phyloP scores from a whole-genome alignment of 2,113 vertebrate species.

The Struthio camelus region DNA sequence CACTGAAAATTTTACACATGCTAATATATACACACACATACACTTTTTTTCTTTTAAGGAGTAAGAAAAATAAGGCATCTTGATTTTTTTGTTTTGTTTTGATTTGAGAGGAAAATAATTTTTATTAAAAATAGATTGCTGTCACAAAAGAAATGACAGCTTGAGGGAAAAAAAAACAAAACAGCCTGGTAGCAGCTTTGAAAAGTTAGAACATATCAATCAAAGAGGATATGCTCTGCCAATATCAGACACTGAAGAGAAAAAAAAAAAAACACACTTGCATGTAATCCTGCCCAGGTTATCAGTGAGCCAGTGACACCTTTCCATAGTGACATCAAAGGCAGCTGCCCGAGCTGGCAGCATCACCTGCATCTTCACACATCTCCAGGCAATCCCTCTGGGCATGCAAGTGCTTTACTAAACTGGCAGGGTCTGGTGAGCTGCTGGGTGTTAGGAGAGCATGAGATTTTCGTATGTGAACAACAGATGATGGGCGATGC shows the following conservation, averaged over 20 bases:
- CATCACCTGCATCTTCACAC: neutral
- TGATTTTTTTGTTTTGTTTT: neutral
- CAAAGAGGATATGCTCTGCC: neutral
- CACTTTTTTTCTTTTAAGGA: neutral
- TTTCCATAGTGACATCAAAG: neutral
- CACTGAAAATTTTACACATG: rapidly evolving
- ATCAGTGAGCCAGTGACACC: neutral
- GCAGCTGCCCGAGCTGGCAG: neutral
- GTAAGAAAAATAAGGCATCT: neutral
- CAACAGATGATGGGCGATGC: neutral
- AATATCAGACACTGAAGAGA: neutral
- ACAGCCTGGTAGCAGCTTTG: neutral
- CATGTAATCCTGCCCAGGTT: neutral
- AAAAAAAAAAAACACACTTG: neutral
- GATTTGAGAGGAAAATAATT: neutral
- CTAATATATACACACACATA: neutral
- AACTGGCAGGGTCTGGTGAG: neutral
- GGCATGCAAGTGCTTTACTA: neutral
- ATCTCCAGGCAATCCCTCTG: neutral
- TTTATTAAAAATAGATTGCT: neutral
- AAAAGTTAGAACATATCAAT: neutral
- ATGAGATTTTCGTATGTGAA: neutral
- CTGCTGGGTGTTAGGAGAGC: neutral
- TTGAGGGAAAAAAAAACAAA: neutral
- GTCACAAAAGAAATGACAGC: neutral